Base-by-base conservation (phyloP, 2,113 vertebrate species). In the Tragelaphus buxtoni region DNA sequence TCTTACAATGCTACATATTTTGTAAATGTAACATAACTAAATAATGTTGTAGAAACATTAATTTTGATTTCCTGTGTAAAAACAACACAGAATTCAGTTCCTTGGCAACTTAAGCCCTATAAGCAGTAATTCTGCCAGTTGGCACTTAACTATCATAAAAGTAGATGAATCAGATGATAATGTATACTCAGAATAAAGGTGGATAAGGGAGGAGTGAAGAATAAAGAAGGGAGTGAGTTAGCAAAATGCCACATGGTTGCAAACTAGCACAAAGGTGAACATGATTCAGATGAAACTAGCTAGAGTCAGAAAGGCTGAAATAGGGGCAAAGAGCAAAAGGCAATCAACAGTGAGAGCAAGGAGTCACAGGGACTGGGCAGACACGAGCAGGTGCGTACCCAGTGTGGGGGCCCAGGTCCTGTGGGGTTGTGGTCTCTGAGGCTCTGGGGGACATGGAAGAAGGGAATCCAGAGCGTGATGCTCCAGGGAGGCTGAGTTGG, bases 311-410 rank as follows among this genome's bases (percentile, higher is more conserved):
- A 81, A 47, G 80, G 69, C 32, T 97, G 26, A 76, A 88, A 79
- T 26, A 86, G 53, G 96, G 97, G 87, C 97, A 97, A 96, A 97
- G 97, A 97, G 96, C 97, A 97, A 97, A 97, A 95, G 91, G 65
- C 95, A 96, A 17, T 22, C 47, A 58, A 9, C 42, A 51, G 53
- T 42, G 80, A 90, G 53, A 84, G n/a, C 32, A 9, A 16, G 51
- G n/a, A 69, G 51, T 95, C 58, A 45, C 3, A 22, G 51, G 72
- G n/a, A 35, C 26, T 77, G 9, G 84, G 69, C 72, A 77, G 45
- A 35, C 86, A 26, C 1, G 0, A 95, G 45, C 90, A 85, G 97
- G 98, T 98, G 69, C 97, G 97, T 65, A 80, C 94, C 49, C 18
- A 45, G 0, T 42, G n/a, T 69, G 4, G 49, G 85, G 42, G 11